phyloP scores from a whole-genome alignment of 35 echinoderm and acorn worm genomes.

The Heliocidaris erythrogramma region DNA sequence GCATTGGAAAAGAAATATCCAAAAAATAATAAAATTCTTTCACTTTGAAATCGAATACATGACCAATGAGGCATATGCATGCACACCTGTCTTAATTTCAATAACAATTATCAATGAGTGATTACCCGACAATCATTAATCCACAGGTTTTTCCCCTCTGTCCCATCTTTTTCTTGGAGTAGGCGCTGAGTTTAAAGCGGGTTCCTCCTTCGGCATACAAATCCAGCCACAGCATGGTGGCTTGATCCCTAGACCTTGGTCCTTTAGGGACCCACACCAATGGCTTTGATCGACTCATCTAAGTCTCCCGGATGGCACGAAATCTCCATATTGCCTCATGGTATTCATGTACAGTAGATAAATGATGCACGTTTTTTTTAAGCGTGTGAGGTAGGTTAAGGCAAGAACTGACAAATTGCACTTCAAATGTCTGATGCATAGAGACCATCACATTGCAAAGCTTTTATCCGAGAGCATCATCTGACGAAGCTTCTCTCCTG shows the following conservation, averaged over 20 bases:
- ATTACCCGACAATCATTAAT: conserved; percentile 21
- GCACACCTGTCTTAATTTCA: too few species aligned
- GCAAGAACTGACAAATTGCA: not conserved
- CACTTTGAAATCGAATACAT: too few species aligned
- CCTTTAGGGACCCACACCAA: not conserved
- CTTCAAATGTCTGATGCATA: not conserved
- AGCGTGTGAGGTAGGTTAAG: not conserved
- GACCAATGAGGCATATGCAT: too few species aligned
- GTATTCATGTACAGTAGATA: not conserved
- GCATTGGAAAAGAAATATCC: too few species aligned
- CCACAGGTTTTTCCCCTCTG: conserved; percentile 18
- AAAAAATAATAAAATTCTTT: too few species aligned
- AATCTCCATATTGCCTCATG: not conserved
- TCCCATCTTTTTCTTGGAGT: conserved; percentile 5
- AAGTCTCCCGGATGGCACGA: not conserved
- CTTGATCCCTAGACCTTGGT: not conserved
- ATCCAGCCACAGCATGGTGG: conserved; percentile 36
- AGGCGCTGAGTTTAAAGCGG: not conserved
- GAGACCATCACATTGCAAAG: not conserved
- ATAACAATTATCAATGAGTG: not conserved
- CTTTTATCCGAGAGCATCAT: not conserved
- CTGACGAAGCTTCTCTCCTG: not conserved
- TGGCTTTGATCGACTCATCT: not conserved
- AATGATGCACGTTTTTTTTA: not conserved
- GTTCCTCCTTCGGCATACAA: not conserved